Evolutionary conservation across 2,797 vertebrate genomes (phyloP).

Genomic region (Valencia hispanica): DNA sequence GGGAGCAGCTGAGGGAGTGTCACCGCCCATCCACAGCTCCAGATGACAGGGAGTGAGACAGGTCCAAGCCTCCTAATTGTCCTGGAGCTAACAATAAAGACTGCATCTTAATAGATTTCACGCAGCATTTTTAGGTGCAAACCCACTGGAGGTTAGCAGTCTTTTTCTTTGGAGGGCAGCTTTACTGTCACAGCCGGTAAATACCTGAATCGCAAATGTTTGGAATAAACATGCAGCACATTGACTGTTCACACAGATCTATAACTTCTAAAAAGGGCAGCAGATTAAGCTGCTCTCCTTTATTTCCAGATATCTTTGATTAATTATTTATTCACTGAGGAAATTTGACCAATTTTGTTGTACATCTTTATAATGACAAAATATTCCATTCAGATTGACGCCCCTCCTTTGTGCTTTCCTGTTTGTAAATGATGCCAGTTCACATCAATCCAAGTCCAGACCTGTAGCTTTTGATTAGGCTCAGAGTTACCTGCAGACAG

Average conservation of each 20-base stretch:
- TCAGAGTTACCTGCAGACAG: slow-evolving; percentile 44
- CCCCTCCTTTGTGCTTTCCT: background rate
- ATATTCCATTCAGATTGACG: background rate
- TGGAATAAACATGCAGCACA: background rate
- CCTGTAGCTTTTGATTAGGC: slow-evolving; percentile 56
- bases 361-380: background rate
- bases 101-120: slow-evolving; percentile 30
- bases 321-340: background rate
- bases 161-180: slow-evolving; percentile 35
- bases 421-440: slow-evolving; percentile 6
- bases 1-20: slow-evolving; percentile 59
- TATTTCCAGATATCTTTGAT: background rate
- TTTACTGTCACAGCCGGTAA: slow-evolving; percentile 28
- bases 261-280: background rate
- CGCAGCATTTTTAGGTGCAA: slow-evolving; percentile 28
- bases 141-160: slow-evolving; percentile 9
- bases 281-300: background rate
- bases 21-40: slow-evolving; percentile 49
- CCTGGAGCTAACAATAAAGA: slow-evolving; percentile 56
- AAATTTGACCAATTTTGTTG: background rate
- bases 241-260: background rate
- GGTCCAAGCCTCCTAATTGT: slow-evolving; percentile 61
- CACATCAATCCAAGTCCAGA: slow-evolving; percentile 22
- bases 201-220: background rate
- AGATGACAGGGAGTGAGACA: slow-evolving; percentile 53